Evolutionary conservation across 1,140 invertebrate genomes (phyloP), one percentile per base, ranked within the genome.

Genomic region (Batillaria attramentaria): DNA sequence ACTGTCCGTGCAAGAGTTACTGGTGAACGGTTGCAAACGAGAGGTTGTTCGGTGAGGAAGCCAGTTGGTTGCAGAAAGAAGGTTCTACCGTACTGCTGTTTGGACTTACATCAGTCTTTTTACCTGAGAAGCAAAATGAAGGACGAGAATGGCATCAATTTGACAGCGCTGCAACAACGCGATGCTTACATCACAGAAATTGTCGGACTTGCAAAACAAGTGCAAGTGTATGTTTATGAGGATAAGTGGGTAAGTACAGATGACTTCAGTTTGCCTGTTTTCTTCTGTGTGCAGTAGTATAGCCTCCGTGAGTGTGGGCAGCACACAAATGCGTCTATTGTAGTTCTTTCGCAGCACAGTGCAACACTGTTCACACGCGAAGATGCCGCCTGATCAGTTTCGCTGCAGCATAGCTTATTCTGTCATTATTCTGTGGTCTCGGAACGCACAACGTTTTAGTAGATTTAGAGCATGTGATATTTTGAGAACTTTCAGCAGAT

Each of bases 141-240:
- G 84, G 95, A 96, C 33, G n/a, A 62, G 91, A 92, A 94, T 88
- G 94, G 95, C 91, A 96, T 97, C 95, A 98, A 97, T 93, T 94
- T 97, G 85, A 94, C 95, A 73, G 96, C 96, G 83, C 92, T 98
- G 83, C 96, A 96, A 92, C 94, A 96, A 90, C 95, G 96, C 88
- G 97, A 98, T 93, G 96, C 96, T 83, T 97, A 96, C 91, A 96
- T 96, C 83, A 95, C 95, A 91, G 94, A 96, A 91, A 97, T 98
- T 91, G 92, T 97, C 81, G 95, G 96, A 84, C 96, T 95, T 83
- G 96, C 96, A 84, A 95, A 95, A 80, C 96, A 97, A 92, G 91
- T 97, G 85, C 96, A 96, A 80, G 93, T 97, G 82, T 98, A 98
- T 91, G 95, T 95, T 83, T 98, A 41, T 73, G 37, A 24, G 18